phyloP scores from a whole-genome alignment of 2,888 invertebrate genomes.

The Lepeophtheirus nordmannii region DNA sequence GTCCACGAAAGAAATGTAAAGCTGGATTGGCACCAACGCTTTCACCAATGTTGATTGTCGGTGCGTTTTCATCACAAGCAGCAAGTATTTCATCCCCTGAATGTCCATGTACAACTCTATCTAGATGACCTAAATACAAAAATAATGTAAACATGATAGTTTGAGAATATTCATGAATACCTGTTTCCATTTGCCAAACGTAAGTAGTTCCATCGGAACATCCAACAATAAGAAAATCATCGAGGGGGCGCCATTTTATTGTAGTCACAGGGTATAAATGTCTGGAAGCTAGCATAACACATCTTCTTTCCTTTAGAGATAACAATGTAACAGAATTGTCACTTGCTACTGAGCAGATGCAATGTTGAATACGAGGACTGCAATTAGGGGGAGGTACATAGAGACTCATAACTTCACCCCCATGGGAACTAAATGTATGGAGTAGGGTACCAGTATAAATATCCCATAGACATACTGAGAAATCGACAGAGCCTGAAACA shows the following conservation, averaged over 20 bases:
- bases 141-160: not conserved
- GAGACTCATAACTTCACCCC: constrained; percentile 72
- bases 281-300: constrained; percentile 77
- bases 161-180: constrained; percentile 30
- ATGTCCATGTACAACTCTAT: constrained; percentile 85
- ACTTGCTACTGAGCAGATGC: constrained; percentile 87
- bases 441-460: constrained; percentile 70
- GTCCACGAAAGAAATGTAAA: constrained; percentile 82
- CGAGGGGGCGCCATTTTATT: constrained; percentile 89
- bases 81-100: constrained; percentile 86
- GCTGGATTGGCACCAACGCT: constrained; percentile 63
- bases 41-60: constrained; percentile 37
- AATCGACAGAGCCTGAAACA: constrained; percentile 83
- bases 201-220: constrained; percentile 95
- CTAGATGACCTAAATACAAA: constrained; percentile 57
- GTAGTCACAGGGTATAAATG: constrained; percentile 89
- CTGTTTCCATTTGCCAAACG: constrained; percentile 99
- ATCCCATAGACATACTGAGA: constrained; percentile 93
- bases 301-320: constrained; percentile 78
- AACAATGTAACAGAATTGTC: constrained; percentile 93
- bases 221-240: constrained; percentile 93
- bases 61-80: constrained; percentile 78
- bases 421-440: constrained; percentile 92
- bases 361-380: constrained; percentile 64
- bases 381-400: not conserved